phyloP scores from a whole-genome alignment of 1,140 invertebrate genomes.

The Bactericera cockerelli region DNA sequence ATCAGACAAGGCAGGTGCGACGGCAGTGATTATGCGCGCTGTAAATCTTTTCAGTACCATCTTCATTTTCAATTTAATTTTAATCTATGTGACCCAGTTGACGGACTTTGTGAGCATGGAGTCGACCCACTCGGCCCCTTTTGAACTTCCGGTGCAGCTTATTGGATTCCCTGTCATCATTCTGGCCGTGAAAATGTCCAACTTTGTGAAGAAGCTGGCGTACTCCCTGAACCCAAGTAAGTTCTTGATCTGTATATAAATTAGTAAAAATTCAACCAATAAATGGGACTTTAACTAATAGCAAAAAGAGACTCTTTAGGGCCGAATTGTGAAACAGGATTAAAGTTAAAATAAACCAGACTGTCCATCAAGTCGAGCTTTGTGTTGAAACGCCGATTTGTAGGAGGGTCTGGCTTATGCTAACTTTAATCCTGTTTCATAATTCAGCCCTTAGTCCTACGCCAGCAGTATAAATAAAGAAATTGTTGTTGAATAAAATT shows the following conservation, averaged over 20 bases:
- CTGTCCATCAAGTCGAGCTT: too few species aligned
- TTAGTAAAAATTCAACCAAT: background rate
- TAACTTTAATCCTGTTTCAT: too few species aligned
- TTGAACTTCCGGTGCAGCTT: conserved; percentile 62
- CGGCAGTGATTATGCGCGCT: background rate
- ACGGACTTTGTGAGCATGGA: background rate
- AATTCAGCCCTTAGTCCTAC: too few species aligned
- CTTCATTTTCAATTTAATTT: conserved; percentile 2
- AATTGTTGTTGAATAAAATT: too few species aligned
- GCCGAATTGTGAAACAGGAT: too few species aligned
- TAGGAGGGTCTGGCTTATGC: too few species aligned
- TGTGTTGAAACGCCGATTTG: too few species aligned
- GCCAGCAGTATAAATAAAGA: too few species aligned
- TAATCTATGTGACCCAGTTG: background rate
- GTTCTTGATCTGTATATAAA: conserved; percentile 29
- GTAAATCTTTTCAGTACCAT: background rate
- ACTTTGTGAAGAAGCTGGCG: conserved; percentile 65
- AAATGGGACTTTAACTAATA: too few species aligned
- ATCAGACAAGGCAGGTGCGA: background rate
- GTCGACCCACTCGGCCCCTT: conserved; percentile 23
- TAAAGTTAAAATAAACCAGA: too few species aligned
- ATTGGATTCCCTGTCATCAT: conserved; percentile 70
- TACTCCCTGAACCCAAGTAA: conserved; percentile 69
- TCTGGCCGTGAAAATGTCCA: conserved; percentile 56
- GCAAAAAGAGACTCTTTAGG: too few species aligned